These are phyloP conservation scores for Recurvirostra avosetta DNA, from an alignment of 2,113 vertebrate species.

Conservation along the genomic window DNA sequence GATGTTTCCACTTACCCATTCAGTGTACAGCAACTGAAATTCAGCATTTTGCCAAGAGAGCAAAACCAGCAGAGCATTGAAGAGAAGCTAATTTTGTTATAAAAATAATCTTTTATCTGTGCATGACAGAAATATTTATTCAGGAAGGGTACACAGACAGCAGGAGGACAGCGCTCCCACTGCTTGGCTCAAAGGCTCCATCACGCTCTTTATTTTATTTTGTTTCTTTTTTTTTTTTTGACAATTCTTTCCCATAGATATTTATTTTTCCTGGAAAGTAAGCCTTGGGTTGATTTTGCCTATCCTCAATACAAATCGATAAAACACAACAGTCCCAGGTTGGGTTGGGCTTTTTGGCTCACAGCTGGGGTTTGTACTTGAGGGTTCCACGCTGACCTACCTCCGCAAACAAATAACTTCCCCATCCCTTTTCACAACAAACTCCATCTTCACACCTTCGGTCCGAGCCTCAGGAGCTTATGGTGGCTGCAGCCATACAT, in stretches of 20 bases:
- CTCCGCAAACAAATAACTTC: background rate
- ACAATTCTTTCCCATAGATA: background rate
- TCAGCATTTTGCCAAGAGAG: background rate
- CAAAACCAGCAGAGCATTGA: background rate
- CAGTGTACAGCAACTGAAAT: background rate
- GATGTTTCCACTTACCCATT: background rate
- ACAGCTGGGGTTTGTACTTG: background rate
- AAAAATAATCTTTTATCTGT: conserved; percentile 43
- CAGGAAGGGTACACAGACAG: background rate
- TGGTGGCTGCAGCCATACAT: background rate
- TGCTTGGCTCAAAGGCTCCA: conserved; percentile 17
- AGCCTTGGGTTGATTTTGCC: background rate
- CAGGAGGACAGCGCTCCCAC: background rate
- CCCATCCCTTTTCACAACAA: background rate
- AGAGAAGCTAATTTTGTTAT: background rate
- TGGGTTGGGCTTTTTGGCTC: background rate
- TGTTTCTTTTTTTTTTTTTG: background rate
- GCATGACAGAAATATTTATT: conserved; percentile 16
- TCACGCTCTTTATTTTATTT: background rate
- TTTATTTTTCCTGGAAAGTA: background rate
- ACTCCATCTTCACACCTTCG: background rate
- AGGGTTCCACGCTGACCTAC: background rate
- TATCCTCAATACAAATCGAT: background rate
- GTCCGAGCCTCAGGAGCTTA: background rate
- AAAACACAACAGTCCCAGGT: background rate